These are phyloP conservation scores for Peromyscus nudipes DNA, from an alignment of 2,797 vertebrate genomes.

Conservation along the genomic window DNA sequence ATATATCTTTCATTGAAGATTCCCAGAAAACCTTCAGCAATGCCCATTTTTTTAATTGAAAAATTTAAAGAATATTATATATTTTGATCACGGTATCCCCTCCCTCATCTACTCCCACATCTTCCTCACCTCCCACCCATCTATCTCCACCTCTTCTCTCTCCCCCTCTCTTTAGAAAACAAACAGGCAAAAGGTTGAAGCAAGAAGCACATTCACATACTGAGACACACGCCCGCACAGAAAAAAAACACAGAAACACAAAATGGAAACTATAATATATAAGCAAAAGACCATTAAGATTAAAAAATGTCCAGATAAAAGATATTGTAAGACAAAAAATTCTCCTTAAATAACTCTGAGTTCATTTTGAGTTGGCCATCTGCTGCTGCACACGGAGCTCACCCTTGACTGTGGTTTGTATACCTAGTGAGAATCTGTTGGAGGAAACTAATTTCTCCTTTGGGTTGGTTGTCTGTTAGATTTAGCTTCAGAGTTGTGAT, in stretches of 20 bases:
- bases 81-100: not conserved
- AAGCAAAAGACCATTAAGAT: not conserved
- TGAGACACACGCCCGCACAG: not conserved
- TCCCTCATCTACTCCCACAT: too few relatives aligned
- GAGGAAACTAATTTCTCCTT: not conserved
- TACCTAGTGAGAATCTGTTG: not conserved
- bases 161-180: not conserved
- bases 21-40: not conserved
- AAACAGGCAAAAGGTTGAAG: not conserved
- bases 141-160: not conserved
- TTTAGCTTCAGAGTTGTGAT: not conserved
- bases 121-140: accelerated
- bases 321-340: not conserved
- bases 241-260: not conserved
- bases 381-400: not conserved
- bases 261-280: not conserved
- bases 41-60: not conserved
- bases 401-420: not conserved
- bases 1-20: accelerated
- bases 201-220: not conserved
- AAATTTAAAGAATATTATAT: not conserved
- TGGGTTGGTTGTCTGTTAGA: not conserved
- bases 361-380: not conserved
- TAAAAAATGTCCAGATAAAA: not conserved
- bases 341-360: too few relatives aligned